A percentile compares a stretch with the other conserved stretches of the same genome.
Evolutionary conservation across 2,797 vertebrate species (phyloP).

Genomic region (Pipistrellus kuhlii): DNA sequence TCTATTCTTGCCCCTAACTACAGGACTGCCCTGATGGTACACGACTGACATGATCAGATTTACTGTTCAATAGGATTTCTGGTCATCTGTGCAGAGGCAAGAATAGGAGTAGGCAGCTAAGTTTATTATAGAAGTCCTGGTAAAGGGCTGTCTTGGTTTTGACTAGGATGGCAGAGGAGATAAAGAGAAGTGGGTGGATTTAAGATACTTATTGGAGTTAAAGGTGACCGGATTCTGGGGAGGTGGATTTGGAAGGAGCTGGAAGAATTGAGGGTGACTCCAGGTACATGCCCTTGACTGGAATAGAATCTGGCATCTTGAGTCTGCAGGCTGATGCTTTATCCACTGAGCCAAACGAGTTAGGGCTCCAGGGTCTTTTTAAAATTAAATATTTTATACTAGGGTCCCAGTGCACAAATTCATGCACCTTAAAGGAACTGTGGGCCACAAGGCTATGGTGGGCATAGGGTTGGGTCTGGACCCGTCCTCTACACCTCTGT

Average conservation of each 20-base stretch:
- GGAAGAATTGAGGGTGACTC: not conserved
- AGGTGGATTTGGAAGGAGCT: not conserved
- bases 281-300: not conserved
- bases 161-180: not conserved
- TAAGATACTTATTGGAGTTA: not conserved
- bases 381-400: too few species aligned
- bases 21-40: not conserved
- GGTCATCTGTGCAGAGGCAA: not conserved
- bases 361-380: too few species aligned
- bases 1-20: too few species aligned
- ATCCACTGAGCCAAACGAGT: too few species aligned
- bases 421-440: too few species aligned
- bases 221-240: not conserved
- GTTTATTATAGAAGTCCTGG: not conserved
- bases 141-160: constrained; percentile 1
- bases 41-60: not conserved
- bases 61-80: not conserved
- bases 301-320: too few species aligned
- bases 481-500: too few species aligned
- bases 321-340: too few species aligned
- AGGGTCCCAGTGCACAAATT: too few species aligned
- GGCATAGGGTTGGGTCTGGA: too few species aligned
- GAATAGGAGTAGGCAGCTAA: not conserved
- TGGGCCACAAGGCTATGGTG: too few species aligned
- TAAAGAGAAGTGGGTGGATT: not conserved